Percentiles rank a stretch among this genome's conserved stretches.
These are phyloP conservation scores for Drosophila pseudoobscura DNA, from an alignment of 1,140 invertebrate species.

Conservation along the genomic window DNA sequence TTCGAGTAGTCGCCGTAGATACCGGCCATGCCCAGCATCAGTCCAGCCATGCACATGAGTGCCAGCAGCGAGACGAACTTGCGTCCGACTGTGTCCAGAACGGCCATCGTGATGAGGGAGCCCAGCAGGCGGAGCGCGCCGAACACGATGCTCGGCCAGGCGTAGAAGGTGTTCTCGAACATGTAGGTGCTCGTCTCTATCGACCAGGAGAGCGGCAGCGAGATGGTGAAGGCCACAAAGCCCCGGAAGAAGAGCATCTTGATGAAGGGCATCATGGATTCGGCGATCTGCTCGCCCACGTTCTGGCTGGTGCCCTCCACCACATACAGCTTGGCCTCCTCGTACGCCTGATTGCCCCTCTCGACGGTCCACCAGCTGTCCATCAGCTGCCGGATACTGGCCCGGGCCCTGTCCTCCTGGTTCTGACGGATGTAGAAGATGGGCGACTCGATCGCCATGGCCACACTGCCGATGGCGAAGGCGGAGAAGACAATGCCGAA, in stretches of 20 bases:
- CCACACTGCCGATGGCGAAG: slow-evolving; percentile 16
- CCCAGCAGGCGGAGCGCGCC: slow-evolving; percentile 54
- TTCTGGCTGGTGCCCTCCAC: slow-evolving; percentile 35
- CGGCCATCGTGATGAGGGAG: slow-evolving; percentile 22
- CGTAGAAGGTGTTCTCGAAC: neutral
- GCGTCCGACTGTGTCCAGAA: slow-evolving; percentile 57
- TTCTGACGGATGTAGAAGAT: slow-evolving; percentile 56
- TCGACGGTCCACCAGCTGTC: slow-evolving; percentile 9
- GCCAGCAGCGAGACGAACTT: slow-evolving; percentile 52
- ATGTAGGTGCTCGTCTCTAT: slow-evolving; percentile 12
- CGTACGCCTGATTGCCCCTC: slow-evolving; percentile 23
- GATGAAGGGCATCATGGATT: slow-evolving; percentile 51
- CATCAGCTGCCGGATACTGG: slow-evolving; percentile 32
- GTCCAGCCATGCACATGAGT: slow-evolving; percentile 58
- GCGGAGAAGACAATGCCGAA: slow-evolving; percentile 60
- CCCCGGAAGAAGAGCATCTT: slow-evolving; percentile 62
- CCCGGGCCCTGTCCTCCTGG: slow-evolving; percentile 52
- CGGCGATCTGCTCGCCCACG: slow-evolving; percentile 22
- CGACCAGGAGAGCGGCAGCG: slow-evolving; percentile 44
- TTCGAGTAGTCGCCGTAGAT: slow-evolving; percentile 38
- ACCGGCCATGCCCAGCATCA: slow-evolving; percentile 60
- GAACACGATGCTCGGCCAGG: slow-evolving; percentile 50
- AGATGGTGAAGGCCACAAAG: slow-evolving; percentile 69
- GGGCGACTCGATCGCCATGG: slow-evolving; percentile 54
- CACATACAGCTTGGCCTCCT: slow-evolving; percentile 62